phyloP scores from a whole-genome alignment of 2,888 invertebrate species.

The Neoscelio sp. region DNA sequence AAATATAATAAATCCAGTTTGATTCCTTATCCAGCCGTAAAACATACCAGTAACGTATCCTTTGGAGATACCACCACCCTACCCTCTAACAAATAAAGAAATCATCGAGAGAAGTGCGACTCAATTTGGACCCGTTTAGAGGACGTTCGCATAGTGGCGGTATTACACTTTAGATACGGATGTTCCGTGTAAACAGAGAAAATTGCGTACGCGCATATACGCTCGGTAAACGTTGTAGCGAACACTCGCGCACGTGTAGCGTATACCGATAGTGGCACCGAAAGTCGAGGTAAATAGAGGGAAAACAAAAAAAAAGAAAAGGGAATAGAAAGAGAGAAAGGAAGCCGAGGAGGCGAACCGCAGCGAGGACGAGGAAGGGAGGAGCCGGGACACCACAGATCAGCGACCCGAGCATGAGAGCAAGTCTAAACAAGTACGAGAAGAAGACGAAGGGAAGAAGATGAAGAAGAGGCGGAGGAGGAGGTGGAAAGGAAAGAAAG shows the following conservation, averaged over 20 bases:
- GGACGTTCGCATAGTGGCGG: no score
- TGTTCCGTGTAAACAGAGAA: background rate
- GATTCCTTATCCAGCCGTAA: no score
- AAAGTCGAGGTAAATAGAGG: conserved; percentile 65
- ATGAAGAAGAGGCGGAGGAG: conserved; percentile 63
- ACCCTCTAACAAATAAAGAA: no score
- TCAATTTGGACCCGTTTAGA: no score
- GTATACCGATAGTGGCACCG: conserved; percentile 59
- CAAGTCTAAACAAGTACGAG: conserved; percentile 54
- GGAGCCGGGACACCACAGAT: conserved; percentile 83
- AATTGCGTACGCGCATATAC: conserved; percentile 3
- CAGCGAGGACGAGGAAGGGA: conserved; percentile 79
- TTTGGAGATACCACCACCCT: no score
- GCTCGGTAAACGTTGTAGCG: conserved; percentile 29
- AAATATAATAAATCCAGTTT: no score
- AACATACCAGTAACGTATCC: no score
- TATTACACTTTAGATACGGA: no score
- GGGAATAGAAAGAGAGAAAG: conserved; percentile 66
- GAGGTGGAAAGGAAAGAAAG: conserved; percentile 69
- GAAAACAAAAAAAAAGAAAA: conserved; percentile 49
- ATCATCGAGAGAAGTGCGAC: no score
- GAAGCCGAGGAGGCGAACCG: conserved; percentile 65
- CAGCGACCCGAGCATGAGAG: conserved; percentile 80
- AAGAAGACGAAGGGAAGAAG: conserved; percentile 34
- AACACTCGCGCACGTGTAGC: conserved; percentile 12